Conservation (phyloP, 2,113 vertebrate genomes). For the Formicarius rufipectus region DNA sequence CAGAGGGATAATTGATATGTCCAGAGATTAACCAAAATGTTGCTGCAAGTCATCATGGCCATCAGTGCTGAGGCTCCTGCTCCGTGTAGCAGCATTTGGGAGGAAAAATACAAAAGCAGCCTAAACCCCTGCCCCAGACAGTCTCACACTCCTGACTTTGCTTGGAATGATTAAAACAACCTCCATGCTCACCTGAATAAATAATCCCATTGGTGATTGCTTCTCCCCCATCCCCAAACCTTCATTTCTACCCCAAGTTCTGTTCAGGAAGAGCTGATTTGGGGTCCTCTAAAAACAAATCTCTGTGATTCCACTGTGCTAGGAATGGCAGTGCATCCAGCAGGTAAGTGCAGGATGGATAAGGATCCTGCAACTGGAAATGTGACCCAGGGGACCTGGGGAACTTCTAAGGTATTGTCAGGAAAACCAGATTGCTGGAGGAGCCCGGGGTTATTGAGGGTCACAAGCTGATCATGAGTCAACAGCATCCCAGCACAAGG, state of each 20-base stretch:
- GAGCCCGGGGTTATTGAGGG: fast-evolving
- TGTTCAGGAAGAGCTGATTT: neutral
- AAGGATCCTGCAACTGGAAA: neutral
- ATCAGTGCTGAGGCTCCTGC: neutral
- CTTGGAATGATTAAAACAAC: fast-evolving
- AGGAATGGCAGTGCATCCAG: neutral
- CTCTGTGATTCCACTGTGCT: neutral
- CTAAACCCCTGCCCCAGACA: fast-evolving
- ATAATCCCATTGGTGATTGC: fast-evolving
- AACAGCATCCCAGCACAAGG: neutral
- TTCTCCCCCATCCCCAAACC: neutral
- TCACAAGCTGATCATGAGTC: fast-evolving
- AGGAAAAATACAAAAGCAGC: fast-evolving
- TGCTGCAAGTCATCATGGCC: neutral
- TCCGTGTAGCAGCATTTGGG: neutral
- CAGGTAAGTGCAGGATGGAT: fast-evolving
- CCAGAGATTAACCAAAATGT: conserved; percentile 49
- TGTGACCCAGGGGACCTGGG: fast-evolving
- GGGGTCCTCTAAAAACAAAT: neutral
- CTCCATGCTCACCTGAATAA: fast-evolving
- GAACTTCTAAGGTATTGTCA: neutral
- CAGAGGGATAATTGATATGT: conserved; percentile 52
- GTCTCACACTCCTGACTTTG: fast-evolving
- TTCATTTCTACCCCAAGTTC: too few species aligned
- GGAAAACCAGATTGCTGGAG: neutral